Percentiles rank a stretch among this genome's conserved stretches.
These are phyloP conservation scores for Polia nebulosa DNA, from an alignment of 2,888 invertebrate species.

Conservation along the genomic window DNA sequence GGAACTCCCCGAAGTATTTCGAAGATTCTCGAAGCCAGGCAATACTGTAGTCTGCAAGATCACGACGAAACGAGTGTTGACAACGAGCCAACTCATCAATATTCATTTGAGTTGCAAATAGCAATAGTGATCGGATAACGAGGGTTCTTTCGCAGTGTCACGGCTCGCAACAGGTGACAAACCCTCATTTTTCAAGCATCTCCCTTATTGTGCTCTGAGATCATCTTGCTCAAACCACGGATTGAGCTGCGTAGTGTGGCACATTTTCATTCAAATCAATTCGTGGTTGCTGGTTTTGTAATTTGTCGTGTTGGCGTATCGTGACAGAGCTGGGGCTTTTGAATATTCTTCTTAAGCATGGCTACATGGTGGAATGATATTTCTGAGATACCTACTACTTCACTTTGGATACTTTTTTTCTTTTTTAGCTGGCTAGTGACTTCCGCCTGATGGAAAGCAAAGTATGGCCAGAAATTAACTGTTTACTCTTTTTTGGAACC, in stretches of 20 bases:
- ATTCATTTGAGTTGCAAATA: slow-evolving; percentile 68
- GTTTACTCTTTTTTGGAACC: neutral
- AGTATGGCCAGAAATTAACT: neutral
- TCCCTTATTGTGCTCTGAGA: slow-evolving; percentile 50
- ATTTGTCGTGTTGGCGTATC: neutral
- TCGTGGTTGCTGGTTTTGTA: neutral
- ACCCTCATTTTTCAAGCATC: slow-evolving; percentile 72
- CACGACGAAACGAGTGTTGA: slow-evolving; percentile 45
- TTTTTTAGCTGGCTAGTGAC: neutral
- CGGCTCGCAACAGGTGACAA: slow-evolving; percentile 75
- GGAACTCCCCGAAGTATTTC: slow-evolving; percentile 39
- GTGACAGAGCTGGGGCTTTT: neutral
- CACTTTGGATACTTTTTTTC: neutral
- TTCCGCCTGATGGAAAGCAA: neutral
- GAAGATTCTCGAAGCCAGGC: slow-evolving; percentile 31
- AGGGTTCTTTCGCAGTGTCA: slow-evolving; percentile 58
- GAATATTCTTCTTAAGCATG: neutral
- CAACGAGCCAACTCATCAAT: slow-evolving; percentile 68
- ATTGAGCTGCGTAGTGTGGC: neutral
- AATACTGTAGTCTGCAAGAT: slow-evolving; percentile 36
- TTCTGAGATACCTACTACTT: neutral
- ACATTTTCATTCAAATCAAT: slow-evolving; percentile 27
- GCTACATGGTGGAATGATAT: neutral
- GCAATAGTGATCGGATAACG: slow-evolving; percentile 62
- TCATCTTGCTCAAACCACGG: slow-evolving; percentile 21